Percentiles rank a stretch among this genome's conserved stretches.
Evolutionary conservation across 2,113 vertebrate genomes (phyloP).

Genomic region (Cyanoliseus patagonus): DNA sequence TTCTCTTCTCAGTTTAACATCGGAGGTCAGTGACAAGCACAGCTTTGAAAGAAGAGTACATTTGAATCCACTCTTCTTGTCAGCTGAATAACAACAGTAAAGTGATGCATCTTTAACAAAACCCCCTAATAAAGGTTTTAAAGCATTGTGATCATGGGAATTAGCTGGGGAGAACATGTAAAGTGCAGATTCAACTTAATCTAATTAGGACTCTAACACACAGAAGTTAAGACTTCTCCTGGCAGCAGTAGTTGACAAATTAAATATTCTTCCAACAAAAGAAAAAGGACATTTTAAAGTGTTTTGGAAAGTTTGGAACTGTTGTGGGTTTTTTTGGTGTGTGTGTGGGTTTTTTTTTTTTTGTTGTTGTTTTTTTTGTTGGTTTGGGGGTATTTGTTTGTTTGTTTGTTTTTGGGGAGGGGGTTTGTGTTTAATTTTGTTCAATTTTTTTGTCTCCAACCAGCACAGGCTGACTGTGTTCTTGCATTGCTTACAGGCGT

Average conservation of each 20-base stretch:
- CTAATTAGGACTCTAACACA: constrained; percentile 15
- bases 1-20: not conserved
- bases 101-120: constrained; percentile 44
- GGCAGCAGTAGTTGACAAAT: not conserved
- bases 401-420: too few species aligned
- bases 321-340: not conserved
- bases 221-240: not conserved
- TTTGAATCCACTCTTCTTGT: constrained; percentile 38
- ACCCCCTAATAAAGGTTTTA: constrained; percentile 28
- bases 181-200: constrained; percentile 15
- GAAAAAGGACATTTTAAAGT: not conserved
- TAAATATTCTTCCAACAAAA: not conserved
- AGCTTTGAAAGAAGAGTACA: constrained; percentile 34
- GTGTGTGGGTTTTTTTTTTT: too few species aligned
- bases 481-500: not conserved
- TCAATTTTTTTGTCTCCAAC: not conserved
- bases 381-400: too few species aligned
- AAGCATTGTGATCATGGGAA: constrained; percentile 9
- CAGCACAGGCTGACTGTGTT: not conserved
- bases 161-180: not conserved
- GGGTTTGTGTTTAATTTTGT: not conserved
- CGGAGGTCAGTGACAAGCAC: constrained; percentile 23
- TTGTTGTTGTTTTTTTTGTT: not conserved
- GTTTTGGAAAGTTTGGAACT: not conserved
- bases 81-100: constrained; percentile 23